Conservation (phyloP, 2,888 invertebrate genomes). For the Cerceris ruficornis region DNA sequence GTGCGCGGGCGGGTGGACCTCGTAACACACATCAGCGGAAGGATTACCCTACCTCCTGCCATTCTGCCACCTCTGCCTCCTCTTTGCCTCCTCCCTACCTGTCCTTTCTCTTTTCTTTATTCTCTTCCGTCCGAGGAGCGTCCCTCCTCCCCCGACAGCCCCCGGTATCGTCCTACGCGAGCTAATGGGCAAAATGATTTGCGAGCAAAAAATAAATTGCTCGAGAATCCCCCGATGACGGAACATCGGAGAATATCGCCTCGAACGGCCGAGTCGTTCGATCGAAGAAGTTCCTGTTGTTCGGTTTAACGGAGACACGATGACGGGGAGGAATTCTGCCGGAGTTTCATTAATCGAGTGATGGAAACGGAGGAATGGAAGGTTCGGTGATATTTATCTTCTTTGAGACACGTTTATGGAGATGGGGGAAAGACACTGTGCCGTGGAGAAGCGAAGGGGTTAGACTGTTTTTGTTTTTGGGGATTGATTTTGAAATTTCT, state of each 20-base stretch:
- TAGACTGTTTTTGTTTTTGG: too few species aligned
- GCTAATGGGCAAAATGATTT: constrained; percentile 79
- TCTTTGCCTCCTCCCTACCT: constrained; percentile 6
- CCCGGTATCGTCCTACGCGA: constrained; percentile 68
- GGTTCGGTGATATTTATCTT: too few species aligned
- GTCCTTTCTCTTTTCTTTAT: not conserved
- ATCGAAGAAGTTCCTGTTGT: not conserved
- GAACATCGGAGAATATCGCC: constrained; percentile 44
- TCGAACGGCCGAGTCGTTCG: not conserved
- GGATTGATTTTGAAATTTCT: too few species aligned
- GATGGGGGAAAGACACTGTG: too few species aligned
- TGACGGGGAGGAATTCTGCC: too few species aligned
- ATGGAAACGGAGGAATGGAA: too few species aligned
- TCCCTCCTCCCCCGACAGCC: constrained; percentile 11
- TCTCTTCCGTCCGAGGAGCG: constrained; percentile 8
- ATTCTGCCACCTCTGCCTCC: constrained; percentile 35
- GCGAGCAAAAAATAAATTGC: constrained; percentile 74
- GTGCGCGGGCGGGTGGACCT: constrained; percentile 79
- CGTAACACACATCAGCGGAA: constrained; percentile 75
- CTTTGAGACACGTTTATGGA: too few species aligned
- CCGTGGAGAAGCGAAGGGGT: too few species aligned
- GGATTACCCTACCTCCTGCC: constrained; percentile 71
- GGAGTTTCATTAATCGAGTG: too few species aligned
- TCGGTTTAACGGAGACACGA: too few species aligned
- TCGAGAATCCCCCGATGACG: constrained; percentile 65